Evolutionary conservation across 2,113 vertebrate species (phyloP), one percentile per base, ranked within the genome.

Genomic region (Pipra filicauda): DNA sequence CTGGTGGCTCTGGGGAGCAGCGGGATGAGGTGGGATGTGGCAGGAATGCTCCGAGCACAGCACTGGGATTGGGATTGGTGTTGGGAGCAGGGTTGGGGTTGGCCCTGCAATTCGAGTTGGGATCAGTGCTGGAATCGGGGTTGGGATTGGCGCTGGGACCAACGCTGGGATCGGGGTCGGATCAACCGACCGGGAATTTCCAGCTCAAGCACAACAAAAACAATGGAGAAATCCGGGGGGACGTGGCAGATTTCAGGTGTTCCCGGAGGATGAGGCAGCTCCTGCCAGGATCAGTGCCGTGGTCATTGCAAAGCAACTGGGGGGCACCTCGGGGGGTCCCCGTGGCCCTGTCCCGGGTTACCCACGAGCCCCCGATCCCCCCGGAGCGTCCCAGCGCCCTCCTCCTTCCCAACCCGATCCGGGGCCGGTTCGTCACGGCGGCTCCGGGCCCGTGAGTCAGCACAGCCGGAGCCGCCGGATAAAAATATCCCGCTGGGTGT

Each of bases 361-460:
- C 20, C 24, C 24, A 7, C 5, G 72, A 59, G 64, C 64, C 11
- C 4, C 14, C 26, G 27, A 9, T 52, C 21, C 64, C 15, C 4
- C 14, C 6, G 17, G 72, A 86, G 7, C 64, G 7, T 6, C 73
- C 83, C 44, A 2, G 54, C 21, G 6, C 52, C 44, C 35, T 20
- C 52, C 62, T 6, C 44, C 64, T 44, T 33, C 84, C 73, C 54
- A 6, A 11, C 6, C 61, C 31, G 35, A 64, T 7, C 15, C 21
- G 27, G 73, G 54, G 44, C 62, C 62, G 20, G 37, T 8, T 59
- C 52, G 44, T 24, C 84, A 59, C 62, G 37, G 26, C 73, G 37
- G 84, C 64, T 69, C 84, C 54, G 73, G 64, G 84, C 64, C 72
- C 55, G 85, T 88, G 85, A 87, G 74, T 87, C 85, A 87, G 85